Base-by-base conservation (phyloP, 2,113 vertebrate species). In the Pandion haliaetus region DNA sequence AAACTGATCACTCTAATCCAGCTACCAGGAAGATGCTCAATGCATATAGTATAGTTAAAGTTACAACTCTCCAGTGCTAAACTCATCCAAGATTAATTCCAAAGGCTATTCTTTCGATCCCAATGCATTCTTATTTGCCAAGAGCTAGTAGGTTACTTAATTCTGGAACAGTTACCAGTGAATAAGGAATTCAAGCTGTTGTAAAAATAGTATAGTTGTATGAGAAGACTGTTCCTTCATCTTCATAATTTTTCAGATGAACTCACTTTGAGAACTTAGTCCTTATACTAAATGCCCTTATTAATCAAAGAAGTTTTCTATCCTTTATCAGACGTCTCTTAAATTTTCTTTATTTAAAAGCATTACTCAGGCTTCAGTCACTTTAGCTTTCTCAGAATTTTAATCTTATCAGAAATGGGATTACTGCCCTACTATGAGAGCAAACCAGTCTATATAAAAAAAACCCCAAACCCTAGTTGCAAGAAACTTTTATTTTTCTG, bases 401-500 rank as follows among this genome's bases (percentile, higher is more conserved):
- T 49, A 73, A 52, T 74, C n/a, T 94, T 70, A 34, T 16, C 17
- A 29, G 50, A 83, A 89, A 26, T 1, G 61, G 14, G 12, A 63
- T 61, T 73, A 85, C 17, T 73, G 9, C 36, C 18, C 18, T 63
- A 78, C 9, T 25, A 66, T 8, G 9, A 89, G 4, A 59, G 21
- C 7, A 80, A 90, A 65, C 2, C 4, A 52, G 8, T 73, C 23
- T n/a, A 38, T 52, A 65, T 29, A 45, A 2, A 24, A 62, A 78
- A 44, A 74, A 55, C 0, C 1, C 7, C 4, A 28, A 72, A 59
- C 10, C 1, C 15, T 17, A 8, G 1, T 32, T 76, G 12, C 57
- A 80, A 76, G 2, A 59, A 84, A 17, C 3, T 26, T 47, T 61
- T 42, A 1, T 54, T 74, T 65, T 38, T 36, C 47, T 63, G 0